Percentiles rank a stretch among this genome's conserved stretches.
Conservation (phyloP, 2,888 invertebrate genomes). For the Scotopteryx bipunctaria region DNA sequence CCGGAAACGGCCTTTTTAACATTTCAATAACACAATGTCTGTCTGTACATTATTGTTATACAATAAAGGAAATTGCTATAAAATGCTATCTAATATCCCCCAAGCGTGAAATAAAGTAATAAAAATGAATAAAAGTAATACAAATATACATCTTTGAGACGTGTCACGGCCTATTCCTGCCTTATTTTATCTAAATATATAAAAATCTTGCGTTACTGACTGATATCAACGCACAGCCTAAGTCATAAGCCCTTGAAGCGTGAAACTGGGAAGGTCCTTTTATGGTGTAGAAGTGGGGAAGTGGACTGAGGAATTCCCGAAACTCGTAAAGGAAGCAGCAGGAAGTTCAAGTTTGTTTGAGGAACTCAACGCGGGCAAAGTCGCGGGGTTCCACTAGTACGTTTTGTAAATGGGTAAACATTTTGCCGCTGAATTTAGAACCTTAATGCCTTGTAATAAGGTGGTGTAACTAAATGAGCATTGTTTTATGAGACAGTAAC, state of each 20-base stretch:
- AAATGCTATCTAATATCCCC: conserved; percentile 35
- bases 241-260: too few species aligned
- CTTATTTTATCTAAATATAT: conserved; percentile 9
- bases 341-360: too few species aligned
- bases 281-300: too few species aligned
- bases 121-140: conserved; percentile 31
- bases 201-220: too few species aligned
- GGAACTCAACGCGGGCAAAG: too few species aligned
- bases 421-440: conserved; percentile 4
- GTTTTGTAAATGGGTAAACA: conserved; percentile 11
- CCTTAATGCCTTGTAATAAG: conserved; percentile 1
- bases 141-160: conserved; percentile 35
- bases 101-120: conserved; percentile 33
- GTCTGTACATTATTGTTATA: conserved; percentile 21
- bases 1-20: too few species aligned
- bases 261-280: too few species aligned
- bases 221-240: too few species aligned
- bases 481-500: conserved; percentile 4
- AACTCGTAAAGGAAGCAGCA: too few species aligned
- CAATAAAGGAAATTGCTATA: conserved; percentile 26
- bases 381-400: too few species aligned
- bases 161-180: conserved; percentile 27
- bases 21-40: conserved; percentile 17
- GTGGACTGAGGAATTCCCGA: too few species aligned
- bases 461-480: background rate